These are phyloP conservation scores for Tridacna gigas DNA, from an alignment of 2,888 invertebrate species.

Conservation along the genomic window DNA sequence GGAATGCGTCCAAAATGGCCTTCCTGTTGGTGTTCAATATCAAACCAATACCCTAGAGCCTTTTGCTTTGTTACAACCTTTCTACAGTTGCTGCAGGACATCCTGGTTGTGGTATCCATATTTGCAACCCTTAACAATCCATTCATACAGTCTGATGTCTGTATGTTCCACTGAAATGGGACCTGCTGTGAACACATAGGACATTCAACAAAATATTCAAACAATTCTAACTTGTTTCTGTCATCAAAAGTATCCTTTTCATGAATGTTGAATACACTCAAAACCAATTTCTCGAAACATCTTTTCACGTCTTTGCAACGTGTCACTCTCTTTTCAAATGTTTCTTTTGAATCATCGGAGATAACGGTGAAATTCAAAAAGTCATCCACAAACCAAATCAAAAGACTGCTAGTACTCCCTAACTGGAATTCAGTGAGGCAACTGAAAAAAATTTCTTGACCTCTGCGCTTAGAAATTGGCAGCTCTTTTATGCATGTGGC, in stretches of 20 bases:
- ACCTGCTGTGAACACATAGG: conserved; percentile 1
- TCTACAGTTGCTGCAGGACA: neutral
- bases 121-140: neutral
- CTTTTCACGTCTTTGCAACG: neutral
- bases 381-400: neutral
- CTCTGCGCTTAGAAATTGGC: neutral
- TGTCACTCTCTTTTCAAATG: neutral
- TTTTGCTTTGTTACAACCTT: neutral
- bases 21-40: neutral
- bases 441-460: neutral
- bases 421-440: neutral
- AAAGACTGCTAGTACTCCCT: neutral
- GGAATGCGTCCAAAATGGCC: neutral
- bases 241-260: neutral
- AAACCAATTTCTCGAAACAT: neutral
- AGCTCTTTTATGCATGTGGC: conserved; percentile 5
- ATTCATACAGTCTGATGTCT: neutral
- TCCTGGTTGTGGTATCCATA: neutral
- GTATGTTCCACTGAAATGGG: neutral
- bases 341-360: neutral
- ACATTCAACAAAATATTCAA: neutral
- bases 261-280: neutral
- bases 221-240: neutral
- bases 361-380: neutral
- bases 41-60: neutral